Evolutionary conservation across 2,797 vertebrate genomes (phyloP), one percentile per base, ranked within the genome.

Genomic region (Microcaecilia unicolor): DNA sequence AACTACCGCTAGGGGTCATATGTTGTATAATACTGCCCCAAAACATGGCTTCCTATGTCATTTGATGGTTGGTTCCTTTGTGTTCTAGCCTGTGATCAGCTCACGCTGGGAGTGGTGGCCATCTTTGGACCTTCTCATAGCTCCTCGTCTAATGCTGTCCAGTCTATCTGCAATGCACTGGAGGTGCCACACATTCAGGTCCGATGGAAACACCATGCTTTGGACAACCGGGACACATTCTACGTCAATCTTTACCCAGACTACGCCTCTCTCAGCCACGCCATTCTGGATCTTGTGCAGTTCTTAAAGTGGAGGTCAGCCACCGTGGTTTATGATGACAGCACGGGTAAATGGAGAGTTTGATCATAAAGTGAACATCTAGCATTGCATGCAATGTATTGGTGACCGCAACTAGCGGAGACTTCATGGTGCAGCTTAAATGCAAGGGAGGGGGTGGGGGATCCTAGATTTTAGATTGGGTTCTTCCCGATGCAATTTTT

Each of bases 161-260:
- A 99, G 80, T 98, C 94, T 9, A 99, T 99, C 52, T 98, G 95
- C 82, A 99, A 99, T 0, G 96, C 96, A 3, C 55, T 99, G 76
- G 96, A 99, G 34, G 96, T 99, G 2, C 96, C 96, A 7, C 96
- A 99, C 72, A 82, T 99, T 36, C 96, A 99, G 63, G 89, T 98
- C 21, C 86, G 93, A n/a, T 99, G 96, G 96, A 98, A 99, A 64
- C 96, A 98, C 28, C 96, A 99, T 50, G 95, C 95, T 0, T 61
- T 96, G 88, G 94, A 98, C 74, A 99, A 98, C 81, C 91, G 93
- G 61, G 96, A 99, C 72, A 84, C 79, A 38, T 99, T 98, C 80
- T 98, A 99, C 7, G 93, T 95, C 67, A 99, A 98, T 78, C 79
- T 99, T 34, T 99, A 99, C 19, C 96, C 96, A 0, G 94, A 99